Percentiles rank a stretch among this genome's conserved stretches.
phyloP scores from a whole-genome alignment of 2,888 invertebrate genomes.

The Sphaerolaimus hirsutus region DNA sequence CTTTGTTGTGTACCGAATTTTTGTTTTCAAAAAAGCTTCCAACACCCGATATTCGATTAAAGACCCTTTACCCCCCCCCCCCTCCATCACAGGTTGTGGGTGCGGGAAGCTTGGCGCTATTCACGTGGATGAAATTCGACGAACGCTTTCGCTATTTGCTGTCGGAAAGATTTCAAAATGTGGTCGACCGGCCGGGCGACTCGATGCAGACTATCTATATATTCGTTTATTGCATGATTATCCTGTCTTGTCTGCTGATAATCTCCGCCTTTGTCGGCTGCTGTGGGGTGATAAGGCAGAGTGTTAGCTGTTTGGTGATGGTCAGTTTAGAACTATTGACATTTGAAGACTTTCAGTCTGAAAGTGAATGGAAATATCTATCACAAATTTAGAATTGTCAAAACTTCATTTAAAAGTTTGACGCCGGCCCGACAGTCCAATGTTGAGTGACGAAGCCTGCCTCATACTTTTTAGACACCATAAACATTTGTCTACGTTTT shows the following conservation, averaged over 20 bases:
- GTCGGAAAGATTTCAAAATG: constrained; percentile 13
- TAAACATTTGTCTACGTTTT: too few species aligned
- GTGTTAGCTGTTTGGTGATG: constrained; percentile 11
- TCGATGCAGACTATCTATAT: constrained; percentile 17
- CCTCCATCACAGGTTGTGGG: constrained; percentile 21
- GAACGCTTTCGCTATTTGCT: constrained; percentile 20
- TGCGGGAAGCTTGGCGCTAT: constrained; percentile 12
- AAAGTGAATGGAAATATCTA: too few species aligned
- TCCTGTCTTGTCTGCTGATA: constrained; percentile 13
- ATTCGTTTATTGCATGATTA: constrained; percentile 22
- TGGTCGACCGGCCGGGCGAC: background rate
- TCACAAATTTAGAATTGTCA: too few species aligned
- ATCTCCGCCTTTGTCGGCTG: constrained; percentile 20
- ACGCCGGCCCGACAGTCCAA: too few species aligned
- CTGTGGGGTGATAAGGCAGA: constrained; percentile 14
- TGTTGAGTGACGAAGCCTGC: too few species aligned
- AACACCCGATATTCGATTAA: too few species aligned
- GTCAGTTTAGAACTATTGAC: background rate
- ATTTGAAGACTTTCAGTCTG: too few species aligned
- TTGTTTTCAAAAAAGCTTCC: too few species aligned
- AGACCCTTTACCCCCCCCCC: too few species aligned
- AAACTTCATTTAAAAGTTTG: too few species aligned
- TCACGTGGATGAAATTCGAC: constrained; percentile 19
- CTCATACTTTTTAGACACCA: too few species aligned
- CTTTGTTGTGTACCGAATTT: too few species aligned